Evolutionary conservation across 2,888 invertebrate species (phyloP), one percentile per base, ranked within the genome.

Genomic region (Heliconius erato): DNA sequence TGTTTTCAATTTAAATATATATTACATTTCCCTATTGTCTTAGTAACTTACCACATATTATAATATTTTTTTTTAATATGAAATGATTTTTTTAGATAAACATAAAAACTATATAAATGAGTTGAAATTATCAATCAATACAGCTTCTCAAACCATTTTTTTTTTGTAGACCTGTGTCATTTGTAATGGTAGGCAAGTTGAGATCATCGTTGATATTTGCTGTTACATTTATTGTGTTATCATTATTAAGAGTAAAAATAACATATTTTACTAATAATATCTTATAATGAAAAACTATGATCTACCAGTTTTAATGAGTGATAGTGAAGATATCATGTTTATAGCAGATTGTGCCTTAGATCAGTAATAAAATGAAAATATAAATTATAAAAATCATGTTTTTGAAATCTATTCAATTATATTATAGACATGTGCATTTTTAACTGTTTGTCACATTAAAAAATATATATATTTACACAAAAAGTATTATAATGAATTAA

Each of bases 341-440:
- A 89, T 94, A 94, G 94, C 91, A 90, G 91, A 94, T 94, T 93
- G 95, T 96, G 95, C 95, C 95, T 96, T 95, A 95, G 95, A 94
- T 92, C 91, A 93, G 92, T 93, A 92, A 91, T 91, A 89, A 87
- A 85, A 86, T 83, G 82, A 84, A 81, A 82, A 84, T 83, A 83
- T 86, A 87, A 88, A 67, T 49, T 35, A 32, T 23, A 63, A 63
- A 87, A 76, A 87, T 86, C 81, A 83, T 87, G 87, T 90, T 90
- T 91, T 91, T 88, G 89, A 91, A 90, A 88, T 88, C 87, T 89
- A 87, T 89, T 89, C 85, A 85, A 87, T 84, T 85, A 87, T 90
- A 88, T 65, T 91, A 92, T 92, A 92, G 89, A 91, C 88, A 91
- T 92, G 92, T 93, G 91, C 89, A 90, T 91, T 92, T 92, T 89